A percentile compares a stretch with the other conserved stretches of the same genome.
These are phyloP conservation scores for Aleiodes sp. DNA, from an alignment of 1,140 invertebrate genomes.

Conservation along the genomic window DNA sequence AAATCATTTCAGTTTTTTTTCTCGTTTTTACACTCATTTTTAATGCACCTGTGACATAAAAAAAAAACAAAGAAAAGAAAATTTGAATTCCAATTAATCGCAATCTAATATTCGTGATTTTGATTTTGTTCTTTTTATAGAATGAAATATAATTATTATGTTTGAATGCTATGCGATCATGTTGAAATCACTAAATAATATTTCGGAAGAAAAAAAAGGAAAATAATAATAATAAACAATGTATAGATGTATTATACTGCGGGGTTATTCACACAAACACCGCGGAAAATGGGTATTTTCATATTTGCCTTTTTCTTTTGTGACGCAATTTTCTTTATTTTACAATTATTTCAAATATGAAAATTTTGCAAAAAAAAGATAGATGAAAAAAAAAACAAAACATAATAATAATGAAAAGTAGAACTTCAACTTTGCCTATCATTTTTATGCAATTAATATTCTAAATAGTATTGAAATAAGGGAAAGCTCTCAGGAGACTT, in stretches of 20 bases:
- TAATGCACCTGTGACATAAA: background rate
- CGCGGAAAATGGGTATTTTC: background rate
- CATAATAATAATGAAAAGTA: no score
- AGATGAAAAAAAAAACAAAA: background rate
- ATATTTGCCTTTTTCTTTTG: background rate
- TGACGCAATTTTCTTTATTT: constrained; percentile 4
- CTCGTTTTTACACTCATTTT: background rate
- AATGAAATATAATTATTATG: background rate
- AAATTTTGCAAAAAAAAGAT: background rate
- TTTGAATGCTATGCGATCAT: background rate
- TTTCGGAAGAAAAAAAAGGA: background rate
- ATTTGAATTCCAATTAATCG: background rate
- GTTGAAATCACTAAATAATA: background rate
- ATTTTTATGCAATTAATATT: background rate
- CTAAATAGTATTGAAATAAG: background rate
- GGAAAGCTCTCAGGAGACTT: background rate
- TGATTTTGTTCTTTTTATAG: background rate
- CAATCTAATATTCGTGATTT: background rate
- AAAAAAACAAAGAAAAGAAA: no score
- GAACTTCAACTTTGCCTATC: background rate
- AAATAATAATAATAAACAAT: no score
- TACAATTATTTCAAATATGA: background rate
- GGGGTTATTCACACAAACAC: background rate
- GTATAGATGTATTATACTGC: background rate
- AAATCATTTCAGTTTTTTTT: background rate